Evolutionary conservation across 2,797 vertebrate species (phyloP).

Genomic region (Gila robusta): DNA sequence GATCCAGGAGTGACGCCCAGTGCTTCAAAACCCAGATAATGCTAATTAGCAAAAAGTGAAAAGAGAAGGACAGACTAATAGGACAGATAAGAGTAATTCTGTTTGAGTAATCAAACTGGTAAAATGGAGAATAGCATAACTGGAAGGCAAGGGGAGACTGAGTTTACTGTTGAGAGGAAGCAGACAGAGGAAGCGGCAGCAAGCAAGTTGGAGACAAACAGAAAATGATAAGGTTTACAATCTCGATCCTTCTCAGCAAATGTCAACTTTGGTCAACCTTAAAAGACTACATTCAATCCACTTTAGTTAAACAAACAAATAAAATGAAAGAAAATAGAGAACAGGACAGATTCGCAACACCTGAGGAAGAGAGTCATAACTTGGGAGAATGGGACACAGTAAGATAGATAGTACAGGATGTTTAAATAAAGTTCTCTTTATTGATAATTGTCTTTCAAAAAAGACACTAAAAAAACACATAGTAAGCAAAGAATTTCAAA

Average conservation of each 20-base stretch:
- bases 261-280: slow-evolving; percentile 27
- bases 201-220: slow-evolving; percentile 22
- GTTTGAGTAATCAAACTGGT: not conserved
- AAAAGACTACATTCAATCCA: slow-evolving; percentile 40
- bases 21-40: slow-evolving; percentile 7
- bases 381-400: slow-evolving; percentile 70
- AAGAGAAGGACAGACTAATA: not conserved
- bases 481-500: slow-evolving; percentile 62
- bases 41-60: not conserved
- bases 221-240: slow-evolving; percentile 21
- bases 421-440: slow-evolving; percentile 81
- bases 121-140: not conserved
- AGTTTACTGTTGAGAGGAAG: slow-evolving; percentile 20
- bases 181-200: not conserved
- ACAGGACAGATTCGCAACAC: slow-evolving; percentile 25
- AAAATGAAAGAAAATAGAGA: not conserved
- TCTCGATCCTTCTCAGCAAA: slow-evolving; percentile 24
- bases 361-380: slow-evolving; percentile 16
- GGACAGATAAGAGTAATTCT: not conserved
- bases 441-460: slow-evolving; percentile 75
- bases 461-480: slow-evolving; percentile 72
- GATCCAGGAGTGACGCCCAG: not conserved
- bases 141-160: not conserved
- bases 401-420: slow-evolving; percentile 68
- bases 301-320: not conserved